Base-by-base conservation (phyloP, 92 coral and sea anemone genomes). In the Meandrina meandrites region DNA sequence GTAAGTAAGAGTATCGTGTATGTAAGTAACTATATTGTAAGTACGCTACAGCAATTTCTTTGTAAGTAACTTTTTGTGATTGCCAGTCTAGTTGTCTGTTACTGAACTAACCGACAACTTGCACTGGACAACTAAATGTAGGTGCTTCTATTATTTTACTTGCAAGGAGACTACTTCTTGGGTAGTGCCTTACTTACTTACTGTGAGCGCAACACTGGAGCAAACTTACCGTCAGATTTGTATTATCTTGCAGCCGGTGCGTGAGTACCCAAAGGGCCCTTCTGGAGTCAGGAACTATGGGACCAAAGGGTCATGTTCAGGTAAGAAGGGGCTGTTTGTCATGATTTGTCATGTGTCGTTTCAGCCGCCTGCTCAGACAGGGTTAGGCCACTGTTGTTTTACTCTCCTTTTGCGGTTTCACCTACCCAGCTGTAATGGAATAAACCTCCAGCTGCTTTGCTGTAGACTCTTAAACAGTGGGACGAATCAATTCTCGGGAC, bases 241-340 rank as follows among this genome's bases (percentile, higher is more conserved):
- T 19, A 32, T 48, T 84, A 28, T 71, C 48, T 84, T 70, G 17
- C 70, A 96, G 99, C 57, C 99, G 99, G 22, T 97, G 99, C 79
- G 97, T 97, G 36, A 93, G 95, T 34, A 97, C 90, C 88, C 96
- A 97, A 86, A 89, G 95, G 80, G 96, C 97, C 47, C 89, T 97
- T 45, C 80, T 97, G 54, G 99, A 97, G 90, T 96, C 99, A 42
- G 99, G 99, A 50, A 97, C 99, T 22, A 95, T 97, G 98, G 99
- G 99, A 11, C 98, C 99, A 11, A 97, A 97, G 84, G 99, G 99
- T 54, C 99, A 97, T 50, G 98, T 97, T 34, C 99, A 97, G 97
- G 99, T 96, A 27, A n/a, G 57, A 54, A 45, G 62, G 30, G 12
- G 80, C 4, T 40, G 2, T 75, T 75, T 75, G 1, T 8, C 13